Base-by-base conservation (phyloP, 2,113 vertebrate species). In the Prinia subflava region DNA sequence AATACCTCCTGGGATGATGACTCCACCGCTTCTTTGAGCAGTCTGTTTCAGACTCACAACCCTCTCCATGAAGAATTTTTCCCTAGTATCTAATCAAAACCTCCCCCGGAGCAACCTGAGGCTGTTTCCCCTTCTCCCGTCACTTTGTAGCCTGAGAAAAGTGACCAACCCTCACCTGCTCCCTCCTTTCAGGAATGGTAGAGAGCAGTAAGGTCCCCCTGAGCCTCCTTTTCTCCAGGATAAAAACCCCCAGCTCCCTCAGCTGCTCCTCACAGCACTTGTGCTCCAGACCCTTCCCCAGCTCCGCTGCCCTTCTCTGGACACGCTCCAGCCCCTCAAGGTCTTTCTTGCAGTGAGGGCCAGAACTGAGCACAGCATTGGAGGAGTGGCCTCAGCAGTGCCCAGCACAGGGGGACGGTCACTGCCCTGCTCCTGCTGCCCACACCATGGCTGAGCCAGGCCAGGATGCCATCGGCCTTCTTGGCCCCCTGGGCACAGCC, bases 131-230 rank as follows among this genome's bases (percentile, higher is more conserved):
- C n/a, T 41, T 23, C 4, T 46, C 9, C 16, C 33, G 6, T 28
- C 4, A 7, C 46, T 41, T 41, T 33, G 1, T 16, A 0, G 0
- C 7, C 6, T 23, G 24, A 0, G 1, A 84, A 24, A 46, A 84
- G 33, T 65, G 5, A 0, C 4, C 0, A 0, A 30, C 2, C 3
- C 10, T 23, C 18, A 33, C 3, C 33, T 25, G 1, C 31, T 7
- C 1, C 8, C 22, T 63, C 37, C 42, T n/a, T 3, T 30, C 42
- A 50, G 50, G 64, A 8, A 77, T n/a, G n/a, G 13, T 0, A 56
- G 35, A 70, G 39, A 75, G 15, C 0, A 1, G 4, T 3, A 4
- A n/a, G 31, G 13, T 37, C 11, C 5, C 47, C 31, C 22, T 28
- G 15, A 78, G 50, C 27, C 27, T 77, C 57, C 64, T 77, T 64